These are phyloP conservation scores for Halichondria panicea DNA, from an alignment of 37 sponge, comb jelly and placozoan species.

Conservation along the genomic window DNA sequence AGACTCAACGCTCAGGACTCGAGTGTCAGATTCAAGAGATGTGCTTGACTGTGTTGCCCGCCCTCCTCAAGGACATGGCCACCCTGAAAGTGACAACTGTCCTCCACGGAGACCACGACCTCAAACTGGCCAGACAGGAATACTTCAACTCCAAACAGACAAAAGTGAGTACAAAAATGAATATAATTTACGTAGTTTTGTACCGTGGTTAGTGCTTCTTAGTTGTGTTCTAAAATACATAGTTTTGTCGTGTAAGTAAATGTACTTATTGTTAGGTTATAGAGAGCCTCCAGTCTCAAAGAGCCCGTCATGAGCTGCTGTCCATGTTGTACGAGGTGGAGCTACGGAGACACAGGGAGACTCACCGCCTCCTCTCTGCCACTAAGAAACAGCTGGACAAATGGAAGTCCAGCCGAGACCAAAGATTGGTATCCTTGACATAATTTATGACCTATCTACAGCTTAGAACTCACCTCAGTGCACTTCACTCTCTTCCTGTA, in stretches of 20 bases:
- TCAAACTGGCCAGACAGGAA: slow-evolving; percentile 81
- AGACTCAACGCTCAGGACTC: slow-evolving; percentile 13
- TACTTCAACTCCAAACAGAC: slow-evolving; percentile 81
- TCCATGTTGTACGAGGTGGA: slow-evolving; percentile 71
- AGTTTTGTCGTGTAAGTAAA: background rate
- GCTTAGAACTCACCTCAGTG: background rate
- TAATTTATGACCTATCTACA: background rate
- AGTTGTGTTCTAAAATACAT: background rate
- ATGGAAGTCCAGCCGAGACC: slow-evolving; percentile 20
- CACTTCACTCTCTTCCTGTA: too few species aligned
- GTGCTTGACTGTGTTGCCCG: slow-evolving; percentile 14
- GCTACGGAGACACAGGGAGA: slow-evolving; percentile 53
- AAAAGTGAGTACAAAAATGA: slow-evolving; percentile 40
- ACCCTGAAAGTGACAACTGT: slow-evolving; percentile 48
- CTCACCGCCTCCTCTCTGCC: slow-evolving; percentile 52
- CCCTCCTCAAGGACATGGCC: slow-evolving; percentile 49
- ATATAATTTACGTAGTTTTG: too few species aligned
- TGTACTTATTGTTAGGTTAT: slow-evolving; percentile 33
- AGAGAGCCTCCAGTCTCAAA: slow-evolving; percentile 29
- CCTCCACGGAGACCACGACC: slow-evolving; percentile 73
- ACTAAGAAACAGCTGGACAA: slow-evolving; percentile 29
- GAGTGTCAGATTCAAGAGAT: slow-evolving; percentile 5
- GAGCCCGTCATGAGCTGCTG: slow-evolving; percentile 53
- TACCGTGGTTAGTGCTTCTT: background rate
- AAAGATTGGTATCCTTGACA: slow-evolving; percentile 49